phyloP scores from a whole-genome alignment of 2,113 vertebrate genomes.

The Rhadina sibilatrix region DNA sequence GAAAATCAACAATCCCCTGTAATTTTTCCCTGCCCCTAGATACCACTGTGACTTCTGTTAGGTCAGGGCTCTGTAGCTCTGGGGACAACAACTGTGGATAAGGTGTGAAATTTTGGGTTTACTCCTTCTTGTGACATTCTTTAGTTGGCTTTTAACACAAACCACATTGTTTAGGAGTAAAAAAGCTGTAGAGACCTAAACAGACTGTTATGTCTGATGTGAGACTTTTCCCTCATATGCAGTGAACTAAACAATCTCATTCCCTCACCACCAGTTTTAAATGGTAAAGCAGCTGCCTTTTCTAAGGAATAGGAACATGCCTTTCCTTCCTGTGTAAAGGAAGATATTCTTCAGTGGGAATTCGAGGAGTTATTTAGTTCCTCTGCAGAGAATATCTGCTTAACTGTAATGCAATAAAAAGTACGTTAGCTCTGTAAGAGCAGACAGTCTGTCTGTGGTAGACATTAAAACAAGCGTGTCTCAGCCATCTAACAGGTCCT shows the following conservation, averaged over 20 bases:
- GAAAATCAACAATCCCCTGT: neutral
- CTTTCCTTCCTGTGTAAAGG: neutral
- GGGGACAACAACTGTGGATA: rapidly evolving
- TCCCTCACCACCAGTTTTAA: neutral
- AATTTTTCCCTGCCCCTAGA: neutral
- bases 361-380: neutral
- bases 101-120: neutral
- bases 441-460: conserved; percentile 14
- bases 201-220: neutral
- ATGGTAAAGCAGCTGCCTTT: neutral
- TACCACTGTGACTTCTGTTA: neutral
- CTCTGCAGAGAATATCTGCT: conserved; percentile 16
- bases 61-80: neutral
- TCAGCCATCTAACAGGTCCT: neutral
- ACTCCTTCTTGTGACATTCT: neutral
- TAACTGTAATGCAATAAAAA: conserved; percentile 40
- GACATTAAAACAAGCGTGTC: neutral
- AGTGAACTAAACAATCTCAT: neutral
- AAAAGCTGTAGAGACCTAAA: neutral
- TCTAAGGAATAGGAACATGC: neutral
- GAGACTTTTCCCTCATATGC: neutral
- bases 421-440: neutral
- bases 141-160: neutral
- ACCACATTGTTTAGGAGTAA: neutral
- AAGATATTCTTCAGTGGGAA: neutral